Base-by-base conservation (phyloP, 2,113 vertebrate genomes). In the Syrrhaptes paradoxus region DNA sequence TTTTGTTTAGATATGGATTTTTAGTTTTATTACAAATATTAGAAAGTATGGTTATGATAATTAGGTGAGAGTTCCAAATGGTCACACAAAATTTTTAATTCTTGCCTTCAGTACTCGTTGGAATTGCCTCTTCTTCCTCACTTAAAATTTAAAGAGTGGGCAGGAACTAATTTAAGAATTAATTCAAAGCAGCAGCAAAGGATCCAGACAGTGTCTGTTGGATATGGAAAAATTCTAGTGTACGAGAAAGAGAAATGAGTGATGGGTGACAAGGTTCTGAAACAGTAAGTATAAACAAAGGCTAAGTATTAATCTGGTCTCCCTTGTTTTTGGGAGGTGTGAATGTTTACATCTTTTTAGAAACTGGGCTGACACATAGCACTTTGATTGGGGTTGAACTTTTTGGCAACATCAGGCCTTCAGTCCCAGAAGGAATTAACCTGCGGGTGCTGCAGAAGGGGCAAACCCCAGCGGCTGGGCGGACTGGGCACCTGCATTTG, bases 1-100 rank as follows among this genome's bases (percentile, higher is more conserved):
- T 91, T 93, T 96, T 97, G 91, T 94, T 97, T 97, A 96, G 95
- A 93, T 96, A 97, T 78, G 72, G 83, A 96, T 92, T 94, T 97
- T 97, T 96, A 84, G 75, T 96, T 97, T 96, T 97, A 95, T 95
- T 89, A 92, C 80, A 96, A 90, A 97, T 91, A 87, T 88, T 94
- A 38, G 63, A 95, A 83, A 92, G 77, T 55, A 94, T 93, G 91
- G 94, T 95, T 89, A 96, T 95, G 96, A 52, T 97, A 84, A 95
- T 92, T 84, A 58, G 25, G 83, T 25, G 87, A 86, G 24, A 88
- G 54, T 92, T 97, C 67, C 88, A 85, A 89, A 83, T 86, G 59
- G 54, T 79, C 78, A 74, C 81, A 62, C 48, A 24, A 92, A 85
- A 73, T 89, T 97, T 97, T 91, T 63, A 11, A 82, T 90, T 75